Evolutionary conservation across 2,888 invertebrate species (phyloP).

Genomic region (Ceramica pisi): DNA sequence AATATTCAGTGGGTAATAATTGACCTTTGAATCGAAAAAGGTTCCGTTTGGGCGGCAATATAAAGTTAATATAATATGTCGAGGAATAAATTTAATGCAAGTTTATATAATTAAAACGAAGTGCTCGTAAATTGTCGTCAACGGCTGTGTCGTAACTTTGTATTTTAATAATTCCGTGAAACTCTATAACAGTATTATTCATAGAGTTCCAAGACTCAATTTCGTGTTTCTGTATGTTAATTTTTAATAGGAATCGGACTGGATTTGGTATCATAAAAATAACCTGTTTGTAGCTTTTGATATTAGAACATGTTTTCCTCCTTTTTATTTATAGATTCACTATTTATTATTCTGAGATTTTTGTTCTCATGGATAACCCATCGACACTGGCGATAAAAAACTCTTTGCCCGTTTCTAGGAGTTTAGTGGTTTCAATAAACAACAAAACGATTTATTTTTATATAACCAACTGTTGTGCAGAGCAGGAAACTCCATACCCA

Average conservation of each 20-base stretch:
- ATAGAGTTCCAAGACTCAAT: conserved; percentile 37
- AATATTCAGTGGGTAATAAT: conserved; percentile 82
- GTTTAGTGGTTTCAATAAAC: conserved; percentile 10
- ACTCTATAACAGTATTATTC: conserved; percentile 59
- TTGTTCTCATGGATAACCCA: conserved; percentile 27
- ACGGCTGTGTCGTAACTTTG: conserved; percentile 52
- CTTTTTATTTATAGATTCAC: conserved; percentile 41
- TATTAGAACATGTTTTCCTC: conserved; percentile 40
- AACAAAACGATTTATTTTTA: neutral
- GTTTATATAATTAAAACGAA: conserved; percentile 57
- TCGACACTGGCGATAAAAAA: conserved; percentile 26
- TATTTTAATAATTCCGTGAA: conserved; percentile 47
- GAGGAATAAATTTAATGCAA: conserved; percentile 54
- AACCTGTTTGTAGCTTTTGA: conserved; percentile 49
- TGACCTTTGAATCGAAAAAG: conserved; percentile 79
- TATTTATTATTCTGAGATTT: conserved; percentile 37
- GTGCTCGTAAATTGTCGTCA: conserved; percentile 51
- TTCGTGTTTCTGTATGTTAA: conserved; percentile 42
- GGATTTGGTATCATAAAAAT: conserved; percentile 37
- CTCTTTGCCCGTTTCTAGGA: conserved; percentile 23
- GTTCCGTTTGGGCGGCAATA: conserved; percentile 70
- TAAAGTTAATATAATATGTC: conserved; percentile 42
- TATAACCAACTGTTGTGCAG: neutral
- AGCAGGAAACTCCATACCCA: neutral
- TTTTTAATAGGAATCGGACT: conserved; percentile 33